Base-by-base conservation (phyloP, 2,797 vertebrate genomes). In the Ibycter americanus region DNA sequence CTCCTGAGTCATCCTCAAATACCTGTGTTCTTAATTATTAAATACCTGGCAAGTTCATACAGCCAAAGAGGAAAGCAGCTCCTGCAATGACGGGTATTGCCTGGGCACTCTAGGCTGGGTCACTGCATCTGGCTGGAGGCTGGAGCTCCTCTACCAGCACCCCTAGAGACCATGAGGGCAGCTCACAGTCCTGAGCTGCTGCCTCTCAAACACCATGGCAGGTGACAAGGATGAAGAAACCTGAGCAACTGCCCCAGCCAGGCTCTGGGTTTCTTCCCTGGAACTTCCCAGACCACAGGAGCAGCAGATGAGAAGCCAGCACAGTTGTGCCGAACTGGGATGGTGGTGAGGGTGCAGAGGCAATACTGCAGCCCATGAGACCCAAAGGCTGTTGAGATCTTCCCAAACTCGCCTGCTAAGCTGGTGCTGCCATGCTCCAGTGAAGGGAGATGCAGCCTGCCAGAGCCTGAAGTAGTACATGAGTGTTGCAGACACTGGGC, bases 171-270 rank as follows among this genome's bases (percentile, higher is more conserved):
- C 36, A 56, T 8, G 38, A 44, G 38, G 26, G 38, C 68, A 74
- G 68, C 81, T 81, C 87, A 9, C 6, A 66, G 47, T 10, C 49
- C 78, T 16, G 65, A 78, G 55, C 59, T 70, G 51, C 66, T 66
- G 88, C 72, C 29, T 19, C 38, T 36, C 6, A 0, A 16, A 22
- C 38, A 29, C 42, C 47, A 32, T 0, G 0, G 54, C 3, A 44
- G 38, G 32, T 22, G 51, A n/a, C 44, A 36, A 54, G 36, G 70
- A 51, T 32, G 65, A 80, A 47, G 58, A 46, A 67, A 46, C 29
- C 31, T 40, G 49, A 74, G 52, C 51, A 55, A 55, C 38, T 46
- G 59, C 23, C 25, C 38, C 36, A 66, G 34, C 18, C 54, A 74
- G 58, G 27, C 49, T 47, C 32, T 29, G 54, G 17, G 23, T 23